Evolutionary conservation across 1,140 invertebrate genomes (phyloP), one percentile per base, ranked within the genome.

Genomic region (Geopemphigus sp.): DNA sequence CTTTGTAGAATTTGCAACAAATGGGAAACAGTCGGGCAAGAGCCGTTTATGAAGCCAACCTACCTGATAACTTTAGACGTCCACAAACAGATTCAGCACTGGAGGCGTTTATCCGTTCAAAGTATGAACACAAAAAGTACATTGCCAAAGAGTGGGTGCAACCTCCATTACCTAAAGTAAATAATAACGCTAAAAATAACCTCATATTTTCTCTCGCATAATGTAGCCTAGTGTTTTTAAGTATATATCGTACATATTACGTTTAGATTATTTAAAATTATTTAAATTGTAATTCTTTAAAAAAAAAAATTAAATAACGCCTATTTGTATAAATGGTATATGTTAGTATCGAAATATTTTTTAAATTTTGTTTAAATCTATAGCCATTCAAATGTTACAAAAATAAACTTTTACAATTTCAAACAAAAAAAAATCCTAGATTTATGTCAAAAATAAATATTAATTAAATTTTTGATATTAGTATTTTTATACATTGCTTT

Each of bases 41-140:
- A 81, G 97, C 96, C 26, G 96, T 98, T 0, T 99, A 98, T 85
- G 97, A 99, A 88, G 96, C 97, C 1, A 97, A 98, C 87, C 86
- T 99, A 66, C 96, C 96, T 0, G 97, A 99, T 85, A 94, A 91
- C 83, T 98, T 98, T 85, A 88, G 95, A 26, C 89, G 97, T 82
- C 97, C 97, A 14, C 96, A 98, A 86, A 96, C 93, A 80, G 97
- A 99, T 85, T 93, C 94, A 72, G 92, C 94, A 19, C 87, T 99
- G 45, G 97, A 99, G 86, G 91, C 91, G 66, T 99, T 99, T 86
- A 96, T 99, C 82, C 89, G 97, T 73, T 94, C 95, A 57, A 99
- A 99, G 87, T 99, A 99, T 87, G 97, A 99, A 85, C 93, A 96
- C 83, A 98, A 98, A 87, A 98, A 98, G 84, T 99, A 98, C 85